Percentiles rank a stretch among this genome's conserved stretches.
These are phyloP conservation scores for Mixornis gularis DNA, from an alignment of 2,113 vertebrate species.

Conservation along the genomic window DNA sequence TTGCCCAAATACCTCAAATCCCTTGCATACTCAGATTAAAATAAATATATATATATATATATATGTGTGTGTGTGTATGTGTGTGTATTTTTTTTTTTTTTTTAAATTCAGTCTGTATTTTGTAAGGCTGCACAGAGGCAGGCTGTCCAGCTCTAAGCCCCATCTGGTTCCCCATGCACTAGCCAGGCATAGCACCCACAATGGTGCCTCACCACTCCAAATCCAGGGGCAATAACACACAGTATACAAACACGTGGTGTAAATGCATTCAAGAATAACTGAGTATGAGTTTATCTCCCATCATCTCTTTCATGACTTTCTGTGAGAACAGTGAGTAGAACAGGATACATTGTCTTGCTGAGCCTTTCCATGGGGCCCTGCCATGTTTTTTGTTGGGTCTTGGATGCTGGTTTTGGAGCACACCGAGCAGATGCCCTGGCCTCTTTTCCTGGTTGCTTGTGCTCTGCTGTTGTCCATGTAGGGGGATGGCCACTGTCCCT, in stretches of 20 bases:
- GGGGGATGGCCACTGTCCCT: not conserved
- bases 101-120: not conserved
- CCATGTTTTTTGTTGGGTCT: not conserved
- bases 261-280: not conserved
- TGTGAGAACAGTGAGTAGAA: fast-evolving
- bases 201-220: not conserved
- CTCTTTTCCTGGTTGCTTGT: not conserved
- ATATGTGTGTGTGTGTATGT: too few relatives aligned
- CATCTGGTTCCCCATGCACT: not conserved
- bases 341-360: not conserved
- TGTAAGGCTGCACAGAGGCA: not conserved
- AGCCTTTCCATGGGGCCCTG: not conserved
- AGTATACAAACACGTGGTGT: fast-evolving
- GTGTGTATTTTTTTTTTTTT: too few relatives aligned
- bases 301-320: not conserved
- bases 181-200: not conserved
- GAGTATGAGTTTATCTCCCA: not conserved
- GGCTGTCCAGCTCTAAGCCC: not conserved
- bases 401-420: not conserved
- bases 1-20: not conserved
- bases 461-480: not conserved
- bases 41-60: too few relatives aligned
- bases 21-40: too few relatives aligned
- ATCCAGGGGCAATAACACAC: not conserved
- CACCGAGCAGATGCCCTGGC: not conserved